Base-by-base conservation (phyloP, 2,113 vertebrate species). In the Pseudorasbora parva region DNA sequence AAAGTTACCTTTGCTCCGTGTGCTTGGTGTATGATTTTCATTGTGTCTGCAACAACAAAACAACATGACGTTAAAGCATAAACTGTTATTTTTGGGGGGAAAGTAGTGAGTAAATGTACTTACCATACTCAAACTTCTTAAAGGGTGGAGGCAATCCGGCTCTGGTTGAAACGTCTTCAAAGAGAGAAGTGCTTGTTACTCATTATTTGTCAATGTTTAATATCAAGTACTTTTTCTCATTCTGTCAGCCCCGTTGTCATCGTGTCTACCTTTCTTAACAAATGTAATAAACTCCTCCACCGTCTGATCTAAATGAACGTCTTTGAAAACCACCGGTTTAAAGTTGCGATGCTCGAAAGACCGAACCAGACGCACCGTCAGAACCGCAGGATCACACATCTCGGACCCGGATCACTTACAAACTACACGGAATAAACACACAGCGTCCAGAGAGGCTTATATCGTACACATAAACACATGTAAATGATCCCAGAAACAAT, bases 21-120 rank as follows among this genome's bases (percentile, higher is more conserved):
- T 68, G 97, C 94, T 86, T 98, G 97, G 87, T 99, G 97, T 89
- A 97, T 95, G 78, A 98, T 97, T 93, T 99, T 98, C 92, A 99
- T 94, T 5, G 95, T 97, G 91, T 98, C 97, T 99, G 94, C 82
- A 89, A 91, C 86, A 19, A 57, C 9, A 60, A 23, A 74, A 37
- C 4, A 79, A 27, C 5, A 37, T 3, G 8, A 8, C 8, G 30
- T 81, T 21, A 76, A 15, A 30, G 33, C 33, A 51, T 9, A 10
- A 33, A 12, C 25, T 60, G 8, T 75, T 33, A 75, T 74, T 43
- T 33, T 19, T 4, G 14, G 19, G 30, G n/a, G 1, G 3, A 68
- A 68, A 8, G 14, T 5, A 10, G 9, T 0, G 14, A 23, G 27
- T 14, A 41, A 68, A 12, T 14, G 25, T 19, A 51, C 9, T 80